Conservation (phyloP, 2,888 invertebrate genomes). For the Thereva nobilitata region DNA sequence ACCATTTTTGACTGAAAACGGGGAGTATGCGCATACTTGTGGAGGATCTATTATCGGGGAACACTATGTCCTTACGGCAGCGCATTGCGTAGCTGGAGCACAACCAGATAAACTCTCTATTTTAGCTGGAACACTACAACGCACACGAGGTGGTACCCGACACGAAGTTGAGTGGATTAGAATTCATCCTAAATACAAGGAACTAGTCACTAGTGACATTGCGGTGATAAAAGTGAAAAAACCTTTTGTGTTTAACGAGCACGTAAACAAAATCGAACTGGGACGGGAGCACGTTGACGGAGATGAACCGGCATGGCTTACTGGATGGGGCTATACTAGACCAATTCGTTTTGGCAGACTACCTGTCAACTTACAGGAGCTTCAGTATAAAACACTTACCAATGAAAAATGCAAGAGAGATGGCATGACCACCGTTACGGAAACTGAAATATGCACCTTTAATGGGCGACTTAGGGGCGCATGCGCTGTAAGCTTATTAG, state of each 20-base stretch:
- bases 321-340: constrained; percentile 55
- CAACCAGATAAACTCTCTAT: constrained; percentile 45
- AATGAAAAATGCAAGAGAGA: constrained; percentile 50
- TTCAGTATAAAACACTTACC: constrained; percentile 51
- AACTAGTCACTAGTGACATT: constrained; percentile 54
- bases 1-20: constrained; percentile 43
- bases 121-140: constrained; percentile 42
- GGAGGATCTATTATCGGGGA: constrained; percentile 54
- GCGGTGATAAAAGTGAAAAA: constrained; percentile 53
- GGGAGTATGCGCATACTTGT: constrained; percentile 53
- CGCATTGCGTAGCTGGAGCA: constrained; percentile 55
- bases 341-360: constrained; percentile 49
- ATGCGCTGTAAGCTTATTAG: constrained; percentile 47
- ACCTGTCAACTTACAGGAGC: constrained; percentile 51
- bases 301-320: constrained; percentile 49
- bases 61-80: constrained; percentile 54
- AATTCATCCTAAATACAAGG: constrained; percentile 53
- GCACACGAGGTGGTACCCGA: constrained; percentile 46
- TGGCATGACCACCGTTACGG: constrained; percentile 50
- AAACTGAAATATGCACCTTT: constrained; percentile 53
- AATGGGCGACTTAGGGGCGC: constrained; percentile 49
- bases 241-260: constrained; percentile 49
- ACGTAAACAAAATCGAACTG: constrained; percentile 57
- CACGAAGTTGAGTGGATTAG: constrained; percentile 50
- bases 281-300: constrained; percentile 49